Percentiles rank a stretch among this genome's conserved stretches.
phyloP scores from a whole-genome alignment of 2,888 invertebrate genomes.

The Rhagium mordax region DNA sequence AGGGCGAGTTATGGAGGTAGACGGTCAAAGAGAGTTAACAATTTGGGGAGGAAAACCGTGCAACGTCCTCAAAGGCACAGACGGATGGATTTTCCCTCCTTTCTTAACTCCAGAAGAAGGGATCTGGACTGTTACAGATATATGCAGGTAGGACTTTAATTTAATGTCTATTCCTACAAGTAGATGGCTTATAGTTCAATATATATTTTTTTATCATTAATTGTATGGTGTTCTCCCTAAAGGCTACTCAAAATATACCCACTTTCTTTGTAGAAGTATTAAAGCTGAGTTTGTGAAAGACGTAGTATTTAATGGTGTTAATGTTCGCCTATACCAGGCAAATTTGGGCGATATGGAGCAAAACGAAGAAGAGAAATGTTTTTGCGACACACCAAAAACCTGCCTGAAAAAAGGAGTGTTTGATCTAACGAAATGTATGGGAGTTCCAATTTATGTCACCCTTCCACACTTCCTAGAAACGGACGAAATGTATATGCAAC shows the following conservation, averaged over 20 bases:
- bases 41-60: constrained; percentile 81
- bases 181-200: too few relatives aligned
- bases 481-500: constrained; percentile 69
- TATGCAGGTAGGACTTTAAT: constrained; percentile 76
- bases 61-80: constrained; percentile 84
- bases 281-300: constrained; percentile 76
- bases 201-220: too few relatives aligned
- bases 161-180: too few relatives aligned
- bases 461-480: constrained; percentile 84
- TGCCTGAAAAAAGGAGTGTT: constrained; percentile 82
- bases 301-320: constrained; percentile 76
- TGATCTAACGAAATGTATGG: constrained; percentile 78
- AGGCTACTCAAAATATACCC: too few relatives aligned
- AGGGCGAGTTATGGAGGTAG: constrained; percentile 80
- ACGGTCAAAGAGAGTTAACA: constrained; percentile 75
- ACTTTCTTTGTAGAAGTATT: constrained; percentile 72
- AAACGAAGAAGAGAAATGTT: constrained; percentile 73
- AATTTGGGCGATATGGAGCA: constrained; percentile 80
- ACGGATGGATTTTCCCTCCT: constrained; percentile 91
- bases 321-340: constrained; percentile 78
- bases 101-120: constrained; percentile 75
- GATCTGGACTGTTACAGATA: constrained; percentile 81
- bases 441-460: constrained; percentile 82
- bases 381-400: constrained; percentile 72
- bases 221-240: too few relatives aligned